A percentile compares a stretch with the other conserved stretches of the same genome.
Conservation (phyloP, 2,888 invertebrate genomes). For the Acholoe squamosa region DNA sequence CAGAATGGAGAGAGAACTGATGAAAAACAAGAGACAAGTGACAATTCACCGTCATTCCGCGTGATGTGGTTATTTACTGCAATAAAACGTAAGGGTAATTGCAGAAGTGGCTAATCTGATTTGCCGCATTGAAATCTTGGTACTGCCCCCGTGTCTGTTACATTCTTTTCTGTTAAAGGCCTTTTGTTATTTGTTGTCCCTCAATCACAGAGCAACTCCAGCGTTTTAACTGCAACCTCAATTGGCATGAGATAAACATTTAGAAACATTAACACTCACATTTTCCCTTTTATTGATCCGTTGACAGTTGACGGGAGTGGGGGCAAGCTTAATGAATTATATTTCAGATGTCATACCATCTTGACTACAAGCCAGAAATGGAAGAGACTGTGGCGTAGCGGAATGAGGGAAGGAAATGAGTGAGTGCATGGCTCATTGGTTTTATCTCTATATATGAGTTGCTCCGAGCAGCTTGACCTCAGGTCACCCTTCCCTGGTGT, state of each 20-base stretch:
- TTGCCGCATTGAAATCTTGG: background rate
- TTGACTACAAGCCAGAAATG: too few relatives aligned
- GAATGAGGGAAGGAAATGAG: background rate
- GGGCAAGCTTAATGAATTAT: too few relatives aligned
- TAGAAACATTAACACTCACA: background rate
- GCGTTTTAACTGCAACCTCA: background rate
- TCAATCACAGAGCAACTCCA: too few relatives aligned
- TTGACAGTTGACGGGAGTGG: too few relatives aligned
- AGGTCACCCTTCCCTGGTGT: background rate
- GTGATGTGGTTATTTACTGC: constrained; percentile 5
- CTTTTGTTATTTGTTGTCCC: too few relatives aligned
- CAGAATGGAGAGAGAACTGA: background rate
- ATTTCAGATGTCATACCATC: too few relatives aligned
- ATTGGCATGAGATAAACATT: background rate
- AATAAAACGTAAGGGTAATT: background rate
- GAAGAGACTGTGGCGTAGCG: background rate
- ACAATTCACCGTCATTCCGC: background rate
- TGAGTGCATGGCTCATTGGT: background rate
- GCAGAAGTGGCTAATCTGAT: constrained; percentile 13
- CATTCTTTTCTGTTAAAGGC: background rate
- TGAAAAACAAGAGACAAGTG: background rate
- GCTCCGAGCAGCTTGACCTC: background rate
- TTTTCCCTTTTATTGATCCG: background rate
- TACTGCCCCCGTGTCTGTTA: constrained; percentile 8
- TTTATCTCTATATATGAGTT: too few relatives aligned